Evolutionary conservation across 2,113 vertebrate genomes (phyloP).

Genomic region (Hippopotamus amphibius): DNA sequence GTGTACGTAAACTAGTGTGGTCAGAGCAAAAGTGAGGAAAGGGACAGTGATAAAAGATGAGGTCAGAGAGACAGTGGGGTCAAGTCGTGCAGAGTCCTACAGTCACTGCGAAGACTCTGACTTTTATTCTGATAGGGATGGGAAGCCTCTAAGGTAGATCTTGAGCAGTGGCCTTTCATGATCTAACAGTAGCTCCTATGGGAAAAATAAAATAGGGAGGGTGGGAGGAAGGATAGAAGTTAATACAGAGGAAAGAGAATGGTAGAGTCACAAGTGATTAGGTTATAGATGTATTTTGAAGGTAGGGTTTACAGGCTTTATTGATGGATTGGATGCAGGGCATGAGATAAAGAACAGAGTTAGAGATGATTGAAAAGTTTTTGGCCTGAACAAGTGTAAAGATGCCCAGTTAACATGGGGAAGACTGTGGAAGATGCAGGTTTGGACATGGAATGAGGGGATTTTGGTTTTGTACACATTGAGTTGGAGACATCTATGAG

Average conservation of each 20-base stretch:
- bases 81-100: not conserved
- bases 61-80: not conserved
- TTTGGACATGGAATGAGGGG: not conserved
- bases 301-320: not conserved
- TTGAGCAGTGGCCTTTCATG: not conserved
- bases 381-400: not conserved
- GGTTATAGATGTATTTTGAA: not conserved
- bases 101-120: not conserved
- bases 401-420: not conserved
- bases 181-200: not conserved
- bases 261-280: not conserved
- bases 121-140: not conserved
- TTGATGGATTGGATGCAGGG: not conserved
- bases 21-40: not conserved
- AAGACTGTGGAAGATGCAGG: not conserved
- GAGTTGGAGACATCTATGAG: not conserved
- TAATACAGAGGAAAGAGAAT: not conserved
- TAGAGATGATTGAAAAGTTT: not conserved
- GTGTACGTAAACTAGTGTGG: not conserved
- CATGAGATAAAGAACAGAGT: slow-evolving; percentile 4
- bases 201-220: not conserved
- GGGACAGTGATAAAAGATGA: not conserved
- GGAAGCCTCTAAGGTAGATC: not conserved
- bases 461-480: not conserved
- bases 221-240: not conserved